Evolutionary conservation across 2,888 invertebrate species (phyloP), one percentile per base, ranked within the genome.

Genomic region (Gastracanthus pulcherrimus): DNA sequence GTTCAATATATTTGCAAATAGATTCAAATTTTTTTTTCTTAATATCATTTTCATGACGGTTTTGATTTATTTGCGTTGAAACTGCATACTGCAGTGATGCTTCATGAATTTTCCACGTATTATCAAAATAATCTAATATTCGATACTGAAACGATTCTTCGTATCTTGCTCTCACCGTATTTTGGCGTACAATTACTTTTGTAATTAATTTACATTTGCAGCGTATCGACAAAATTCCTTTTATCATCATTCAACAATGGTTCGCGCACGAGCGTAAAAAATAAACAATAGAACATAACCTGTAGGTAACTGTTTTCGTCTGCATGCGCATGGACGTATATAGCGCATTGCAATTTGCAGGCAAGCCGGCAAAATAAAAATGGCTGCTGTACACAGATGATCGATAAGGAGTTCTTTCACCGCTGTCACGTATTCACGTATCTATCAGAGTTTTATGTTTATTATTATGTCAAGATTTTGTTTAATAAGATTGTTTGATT

Each of bases 111-210:
- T 3, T 55, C 26, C n/a, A n/a, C 5, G 26, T 23, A 55, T 4
- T 55, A 9, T 55, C 26, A 55, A 55, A 55, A 55, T 55, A 55
- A 67, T 29, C 11, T 64, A 64, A 16, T 34, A 67, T 76, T 51
- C 60, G 45, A 55, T 76, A 66, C 75, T 71, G 51, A 70, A 72
- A 34, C 7, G 26, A 23, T 55, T 55, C 6, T 26, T 55, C 2
- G 11, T 55, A 26, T 55, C 0, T 23, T 19, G n/a, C 16, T 19
- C 19, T 23, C 2, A 9, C 26, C 11, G 3, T 23, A 51, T 23
- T 51, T 23, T 11, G 48, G 19, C 6, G 19, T 19, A 6, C 19
- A 19, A 48, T n/a, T 48, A 48, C 19, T 48, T 19, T 48, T 48
- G n/a, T 1, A 19, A 19, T 48, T 19, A 48, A 19, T 19, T n/a